A percentile compares a stretch with the other conserved stretches of the same genome.
Evolutionary conservation across 2,888 invertebrate species (phyloP).

Genomic region (Clanis bilineata): DNA sequence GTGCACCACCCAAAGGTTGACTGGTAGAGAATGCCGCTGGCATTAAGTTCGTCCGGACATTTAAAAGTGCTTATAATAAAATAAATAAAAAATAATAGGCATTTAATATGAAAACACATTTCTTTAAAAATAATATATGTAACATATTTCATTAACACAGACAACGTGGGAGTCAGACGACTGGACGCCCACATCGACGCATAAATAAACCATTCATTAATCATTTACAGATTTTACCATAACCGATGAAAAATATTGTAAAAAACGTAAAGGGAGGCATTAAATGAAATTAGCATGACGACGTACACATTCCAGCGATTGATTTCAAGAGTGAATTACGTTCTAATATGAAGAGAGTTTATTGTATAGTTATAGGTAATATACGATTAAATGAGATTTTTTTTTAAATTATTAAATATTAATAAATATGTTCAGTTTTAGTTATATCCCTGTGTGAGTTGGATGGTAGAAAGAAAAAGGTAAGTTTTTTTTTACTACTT

Average conservation of each 20-base stretch:
- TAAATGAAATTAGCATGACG: slow-evolving; percentile 21
- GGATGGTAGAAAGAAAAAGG: neutral
- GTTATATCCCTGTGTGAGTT: neutral
- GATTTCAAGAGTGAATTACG: neutral
- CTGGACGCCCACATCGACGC: neutral
- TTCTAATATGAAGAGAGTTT: neutral
- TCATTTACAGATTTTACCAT: slow-evolving; percentile 40
- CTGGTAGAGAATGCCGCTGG: no score
- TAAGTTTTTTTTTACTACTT: no score
- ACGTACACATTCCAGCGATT: neutral
- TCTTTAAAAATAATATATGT: no score
- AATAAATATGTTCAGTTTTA: neutral
- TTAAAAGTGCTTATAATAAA: no score
- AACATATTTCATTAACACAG: no score
- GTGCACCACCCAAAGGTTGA: no score
- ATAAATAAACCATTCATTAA: slow-evolving; percentile 7
- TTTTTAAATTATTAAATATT: neutral
- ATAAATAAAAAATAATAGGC: no score
- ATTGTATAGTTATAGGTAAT: neutral
- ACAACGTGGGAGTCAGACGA: neutral
- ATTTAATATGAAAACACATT: no score
- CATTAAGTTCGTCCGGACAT: no score
- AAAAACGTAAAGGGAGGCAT: slow-evolving; percentile 22
- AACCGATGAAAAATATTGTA: slow-evolving; percentile 31
- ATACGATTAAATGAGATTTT: neutral